Evolutionary conservation across 1,140 invertebrate genomes (phyloP).

Genomic region (Trichonephila clavata): DNA sequence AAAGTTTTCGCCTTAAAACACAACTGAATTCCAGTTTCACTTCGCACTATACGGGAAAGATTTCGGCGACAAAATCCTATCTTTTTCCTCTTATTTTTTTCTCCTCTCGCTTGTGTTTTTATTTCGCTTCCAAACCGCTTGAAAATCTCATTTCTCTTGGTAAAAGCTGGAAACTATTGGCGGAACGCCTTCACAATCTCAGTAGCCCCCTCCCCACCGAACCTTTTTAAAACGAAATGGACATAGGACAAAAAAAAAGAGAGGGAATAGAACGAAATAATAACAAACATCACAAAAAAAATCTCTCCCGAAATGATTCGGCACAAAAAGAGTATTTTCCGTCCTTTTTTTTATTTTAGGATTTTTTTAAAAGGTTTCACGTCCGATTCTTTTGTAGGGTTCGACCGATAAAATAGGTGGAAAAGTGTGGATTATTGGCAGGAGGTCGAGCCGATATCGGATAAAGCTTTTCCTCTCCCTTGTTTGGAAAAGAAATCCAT

Average conservation of each 20-base stretch:
- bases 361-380: constrained; percentile 38
- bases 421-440: constrained; percentile 73
- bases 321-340: constrained; percentile 33
- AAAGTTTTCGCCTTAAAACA: not conserved
- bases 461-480: constrained; percentile 62
- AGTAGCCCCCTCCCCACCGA: not conserved
- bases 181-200: constrained; percentile 55
- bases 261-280: constrained; percentile 24
- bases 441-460: constrained; percentile 67
- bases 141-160: constrained; percentile 36
- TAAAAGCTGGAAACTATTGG: constrained; percentile 55
- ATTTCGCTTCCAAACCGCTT: constrained; percentile 30
- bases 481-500: constrained; percentile 70
- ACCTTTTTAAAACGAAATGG: constrained; percentile 43
- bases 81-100: not conserved
- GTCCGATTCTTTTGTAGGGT: constrained; percentile 58
- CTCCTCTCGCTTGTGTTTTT: not conserved
- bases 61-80: not conserved
- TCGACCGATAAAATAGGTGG: constrained; percentile 67
- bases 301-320: constrained; percentile 27
- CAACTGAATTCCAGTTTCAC: not conserved
- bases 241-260: constrained; percentile 40
- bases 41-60: not conserved
- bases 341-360: constrained; percentile 4
- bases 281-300: constrained; percentile 27